Evolutionary conservation across 1,140 invertebrate species (phyloP).

Genomic region (Acromyrmex charruanus): DNA sequence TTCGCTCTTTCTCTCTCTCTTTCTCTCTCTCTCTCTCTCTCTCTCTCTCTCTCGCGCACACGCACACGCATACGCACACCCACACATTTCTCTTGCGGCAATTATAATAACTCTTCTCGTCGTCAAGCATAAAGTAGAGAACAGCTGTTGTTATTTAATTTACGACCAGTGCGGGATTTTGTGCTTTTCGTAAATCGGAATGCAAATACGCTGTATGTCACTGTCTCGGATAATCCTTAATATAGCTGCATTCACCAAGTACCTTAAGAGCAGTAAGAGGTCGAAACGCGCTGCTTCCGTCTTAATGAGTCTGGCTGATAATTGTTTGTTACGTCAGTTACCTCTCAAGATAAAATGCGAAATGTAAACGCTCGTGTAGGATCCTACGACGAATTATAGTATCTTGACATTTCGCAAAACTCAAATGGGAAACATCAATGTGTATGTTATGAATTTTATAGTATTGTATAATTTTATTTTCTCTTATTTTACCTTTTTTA

Average conservation of each 20-base stretch:
- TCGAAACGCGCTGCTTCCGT: conserved; percentile 27
- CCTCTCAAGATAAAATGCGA: conserved; percentile 42
- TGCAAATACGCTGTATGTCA: conserved; percentile 57
- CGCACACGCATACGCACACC: too few relatives aligned
- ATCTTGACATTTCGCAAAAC: background rate
- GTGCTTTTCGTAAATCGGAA: conserved; percentile 60
- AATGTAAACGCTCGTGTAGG: conserved; percentile 19
- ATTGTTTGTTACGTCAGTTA: conserved; percentile 60
- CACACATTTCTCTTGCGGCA: background rate
- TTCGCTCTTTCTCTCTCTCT: background rate
- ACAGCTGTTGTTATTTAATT: conserved; percentile 61
- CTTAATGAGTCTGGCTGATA: conserved; percentile 57
- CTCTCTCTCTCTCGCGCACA: too few relatives aligned
- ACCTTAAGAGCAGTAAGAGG: conserved; percentile 51
- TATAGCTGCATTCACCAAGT: conserved; percentile 54
- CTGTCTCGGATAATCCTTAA: conserved; percentile 62
- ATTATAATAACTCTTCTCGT: conserved; percentile 40
- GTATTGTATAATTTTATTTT: background rate
- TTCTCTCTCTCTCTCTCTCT: too few relatives aligned
- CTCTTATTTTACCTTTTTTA: background rate
- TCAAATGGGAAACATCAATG: conserved; percentile 8
- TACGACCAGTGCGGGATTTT: conserved; percentile 45
- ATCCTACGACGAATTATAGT: conserved; percentile 18
- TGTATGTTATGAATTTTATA: background rate
- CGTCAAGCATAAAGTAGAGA: conserved; percentile 47